These are phyloP conservation scores for Monochamus alternatus DNA, from an alignment of 2,888 invertebrate genomes.

Conservation along the genomic window DNA sequence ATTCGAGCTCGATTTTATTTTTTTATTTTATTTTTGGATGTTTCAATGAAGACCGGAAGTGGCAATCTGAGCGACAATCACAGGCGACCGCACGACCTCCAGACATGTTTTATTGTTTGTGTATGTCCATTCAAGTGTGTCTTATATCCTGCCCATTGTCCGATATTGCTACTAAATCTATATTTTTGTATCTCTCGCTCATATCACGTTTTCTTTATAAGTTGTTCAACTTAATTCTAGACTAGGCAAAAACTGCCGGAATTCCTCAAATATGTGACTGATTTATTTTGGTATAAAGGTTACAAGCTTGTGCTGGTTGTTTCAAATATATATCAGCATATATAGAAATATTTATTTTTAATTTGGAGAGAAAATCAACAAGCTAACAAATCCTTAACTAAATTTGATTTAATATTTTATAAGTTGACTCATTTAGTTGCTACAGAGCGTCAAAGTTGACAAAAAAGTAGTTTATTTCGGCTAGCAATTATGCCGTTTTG, in stretches of 20 bases:
- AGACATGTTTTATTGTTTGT: slow-evolving; percentile 59
- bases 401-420: too few relatives aligned
- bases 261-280: not conserved
- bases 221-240: slow-evolving; percentile 27
- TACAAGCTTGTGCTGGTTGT: too few relatives aligned
- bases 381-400: too few relatives aligned
- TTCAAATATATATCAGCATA: too few relatives aligned
- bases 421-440: too few relatives aligned
- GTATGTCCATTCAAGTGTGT: slow-evolving; percentile 64
- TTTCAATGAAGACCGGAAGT: slow-evolving; percentile 64
- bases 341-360: too few relatives aligned
- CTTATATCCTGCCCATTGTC: slow-evolving; percentile 57
- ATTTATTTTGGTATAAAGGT: too few relatives aligned
- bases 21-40: slow-evolving; percentile 57
- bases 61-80: slow-evolving; percentile 69
- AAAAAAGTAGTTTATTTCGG: too few relatives aligned
- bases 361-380: too few relatives aligned
- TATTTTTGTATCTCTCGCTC: slow-evolving; percentile 34
- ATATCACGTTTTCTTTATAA: slow-evolving; percentile 21
- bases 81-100: slow-evolving; percentile 64
- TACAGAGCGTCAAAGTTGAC: too few relatives aligned
- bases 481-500: too few relatives aligned
- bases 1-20: slow-evolving; percentile 61
- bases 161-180: slow-evolving; percentile 45
- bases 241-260: slow-evolving; percentile 1